These are phyloP conservation scores for Rhagoletis zephyria DNA, from an alignment of 1,140 invertebrate genomes.

Conservation along the genomic window DNA sequence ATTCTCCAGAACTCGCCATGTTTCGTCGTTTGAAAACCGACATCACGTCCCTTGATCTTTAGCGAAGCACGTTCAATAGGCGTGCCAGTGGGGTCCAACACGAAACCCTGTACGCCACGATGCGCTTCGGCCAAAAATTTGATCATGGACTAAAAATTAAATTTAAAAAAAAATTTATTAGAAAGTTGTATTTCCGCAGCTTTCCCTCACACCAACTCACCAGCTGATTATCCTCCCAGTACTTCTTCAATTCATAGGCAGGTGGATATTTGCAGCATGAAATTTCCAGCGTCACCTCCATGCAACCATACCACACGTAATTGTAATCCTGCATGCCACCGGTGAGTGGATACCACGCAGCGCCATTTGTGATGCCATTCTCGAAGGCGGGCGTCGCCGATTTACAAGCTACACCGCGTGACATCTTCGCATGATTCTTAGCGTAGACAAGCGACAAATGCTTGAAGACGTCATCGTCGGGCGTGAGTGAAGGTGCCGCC, in stretches of 20 bases:
- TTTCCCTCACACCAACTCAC: slow-evolving; percentile 73
- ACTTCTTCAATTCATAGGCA: slow-evolving; percentile 86
- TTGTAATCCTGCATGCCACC: slow-evolving; percentile 98
- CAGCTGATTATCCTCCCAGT: slow-evolving; percentile 95
- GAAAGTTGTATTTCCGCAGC: slow-evolving; percentile 54
- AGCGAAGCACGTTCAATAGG: slow-evolving; percentile 87
- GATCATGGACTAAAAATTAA: slow-evolving; percentile 79
- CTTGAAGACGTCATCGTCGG: slow-evolving; percentile 94
- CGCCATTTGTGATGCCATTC: slow-evolving; percentile 92
- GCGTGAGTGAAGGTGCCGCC: slow-evolving; percentile 85
- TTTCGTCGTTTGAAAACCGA: slow-evolving; percentile 90
- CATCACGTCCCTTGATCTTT: slow-evolving; percentile 88
- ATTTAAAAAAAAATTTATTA: slow-evolving; percentile 63
- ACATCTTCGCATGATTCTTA: slow-evolving; percentile 90
- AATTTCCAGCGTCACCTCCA: slow-evolving; percentile 97
- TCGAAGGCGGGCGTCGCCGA: slow-evolving; percentile 82
- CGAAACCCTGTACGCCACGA: slow-evolving; percentile 86
- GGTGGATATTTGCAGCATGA: slow-evolving; percentile 97
- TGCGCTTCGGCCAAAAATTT: slow-evolving; percentile 91
- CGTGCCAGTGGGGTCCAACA: slow-evolving; percentile 86
- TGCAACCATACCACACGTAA: slow-evolving; percentile 97
- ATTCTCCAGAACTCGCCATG: slow-evolving; percentile 96
- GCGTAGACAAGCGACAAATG: slow-evolving; percentile 92
- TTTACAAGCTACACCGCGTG: slow-evolving; percentile 86
- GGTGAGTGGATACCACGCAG: slow-evolving; percentile 91